phyloP scores from a whole-genome alignment of 1,140 invertebrate genomes.

The Ganaspis sp. region DNA sequence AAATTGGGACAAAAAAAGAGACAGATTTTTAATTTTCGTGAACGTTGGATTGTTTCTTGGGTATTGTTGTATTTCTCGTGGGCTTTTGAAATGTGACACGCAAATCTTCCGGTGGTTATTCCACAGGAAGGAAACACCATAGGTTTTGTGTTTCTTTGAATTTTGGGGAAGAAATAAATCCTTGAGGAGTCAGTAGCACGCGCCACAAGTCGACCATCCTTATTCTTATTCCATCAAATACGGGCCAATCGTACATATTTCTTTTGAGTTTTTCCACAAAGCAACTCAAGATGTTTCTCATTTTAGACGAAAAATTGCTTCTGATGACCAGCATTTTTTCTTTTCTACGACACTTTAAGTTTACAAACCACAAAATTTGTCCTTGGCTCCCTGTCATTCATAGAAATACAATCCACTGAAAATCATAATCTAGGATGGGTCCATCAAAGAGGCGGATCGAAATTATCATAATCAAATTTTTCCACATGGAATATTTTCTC shows the following conservation, averaged over 20 bases:
- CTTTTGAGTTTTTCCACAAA: background rate
- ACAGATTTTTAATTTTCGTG: background rate
- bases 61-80: background rate
- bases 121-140: constrained; percentile 34
- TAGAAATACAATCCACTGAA: background rate
- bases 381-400: background rate
- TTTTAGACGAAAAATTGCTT: constrained; percentile 22
- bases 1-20: background rate
- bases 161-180: background rate
- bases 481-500: no score
- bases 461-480: background rate
- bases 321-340: constrained; percentile 35
- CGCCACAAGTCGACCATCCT: constrained; percentile 30
- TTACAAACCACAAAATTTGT: constrained; percentile 31
- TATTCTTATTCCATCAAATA: constrained; percentile 16
- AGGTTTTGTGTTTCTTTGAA: constrained; percentile 32
- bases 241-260: constrained; percentile 10
- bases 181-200: constrained; percentile 34
- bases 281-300: constrained; percentile 22
- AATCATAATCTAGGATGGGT: background rate
- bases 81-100: constrained; percentile 41
- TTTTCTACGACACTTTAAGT: background rate
- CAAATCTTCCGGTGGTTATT: constrained; percentile 33
- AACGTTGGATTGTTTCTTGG: background rate
- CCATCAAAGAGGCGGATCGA: background rate